phyloP scores from a whole-genome alignment of 2,113 vertebrate species.

The Rhagologus leucostigma region DNA sequence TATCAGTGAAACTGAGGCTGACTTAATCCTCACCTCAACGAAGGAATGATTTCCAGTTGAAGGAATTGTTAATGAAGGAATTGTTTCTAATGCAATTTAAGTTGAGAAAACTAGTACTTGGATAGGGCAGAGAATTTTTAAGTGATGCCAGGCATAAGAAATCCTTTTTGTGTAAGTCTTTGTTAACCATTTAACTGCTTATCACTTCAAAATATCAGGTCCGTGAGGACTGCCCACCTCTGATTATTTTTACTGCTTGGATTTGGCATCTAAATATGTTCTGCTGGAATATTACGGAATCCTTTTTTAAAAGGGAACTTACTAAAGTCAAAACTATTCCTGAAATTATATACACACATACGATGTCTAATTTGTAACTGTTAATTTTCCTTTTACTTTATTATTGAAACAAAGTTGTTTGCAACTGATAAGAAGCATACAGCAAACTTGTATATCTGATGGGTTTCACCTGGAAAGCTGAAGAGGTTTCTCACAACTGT shows the following conservation, averaged over 20 bases:
- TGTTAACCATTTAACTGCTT: neutral
- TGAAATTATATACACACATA: neutral
- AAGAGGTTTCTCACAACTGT: neutral
- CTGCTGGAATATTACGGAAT: neutral
- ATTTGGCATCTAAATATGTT: neutral
- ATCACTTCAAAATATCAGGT: neutral
- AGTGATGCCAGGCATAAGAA: neutral
- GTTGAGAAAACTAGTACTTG: neutral
- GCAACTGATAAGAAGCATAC: neutral
- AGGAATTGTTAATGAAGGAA: neutral
- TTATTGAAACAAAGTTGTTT: neutral
- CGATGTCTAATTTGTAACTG: neutral
- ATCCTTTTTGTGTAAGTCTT: neutral
- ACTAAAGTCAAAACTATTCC: neutral
- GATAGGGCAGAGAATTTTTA: neutral
- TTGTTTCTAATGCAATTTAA: neutral
- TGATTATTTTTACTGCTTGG: neutral
- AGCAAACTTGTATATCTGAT: neutral
- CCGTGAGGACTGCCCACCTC: neutral
- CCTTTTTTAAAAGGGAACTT: neutral
- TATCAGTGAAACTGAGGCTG: neutral
- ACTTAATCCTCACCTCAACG: neutral
- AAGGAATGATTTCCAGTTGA: neutral
- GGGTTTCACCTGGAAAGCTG: neutral
- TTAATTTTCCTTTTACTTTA: neutral